A percentile compares a stretch with the other conserved stretches of the same genome.
phyloP scores from a whole-genome alignment of 2,888 invertebrate genomes.

The Eupeodes latifasciatus region DNA sequence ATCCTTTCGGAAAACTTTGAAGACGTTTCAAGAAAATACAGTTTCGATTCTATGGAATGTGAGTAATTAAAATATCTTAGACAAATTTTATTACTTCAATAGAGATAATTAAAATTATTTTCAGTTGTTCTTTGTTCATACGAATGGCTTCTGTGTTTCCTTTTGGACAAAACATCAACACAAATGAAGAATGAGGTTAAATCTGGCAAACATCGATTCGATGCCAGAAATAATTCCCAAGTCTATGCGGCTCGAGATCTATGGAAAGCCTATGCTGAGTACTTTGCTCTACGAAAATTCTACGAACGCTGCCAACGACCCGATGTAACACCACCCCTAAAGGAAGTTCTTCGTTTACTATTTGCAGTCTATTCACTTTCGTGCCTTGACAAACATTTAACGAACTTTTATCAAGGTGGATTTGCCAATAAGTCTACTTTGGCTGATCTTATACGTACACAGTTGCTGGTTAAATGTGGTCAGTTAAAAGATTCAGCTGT shows the following conservation, averaged over 20 bases:
- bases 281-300: slow-evolving; percentile 85
- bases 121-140: slow-evolving; percentile 89
- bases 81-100: too few relatives aligned
- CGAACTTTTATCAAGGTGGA: slow-evolving; percentile 88
- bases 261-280: slow-evolving; percentile 91
- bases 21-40: slow-evolving; percentile 72
- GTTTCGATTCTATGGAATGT: slow-evolving; percentile 81
- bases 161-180: slow-evolving; percentile 89
- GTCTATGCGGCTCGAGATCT: slow-evolving; percentile 91
- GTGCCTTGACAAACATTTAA: slow-evolving; percentile 88
- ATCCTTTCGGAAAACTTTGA: slow-evolving; percentile 83
- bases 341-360: slow-evolving; percentile 85
- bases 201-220: slow-evolving; percentile 88
- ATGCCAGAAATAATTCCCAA: slow-evolving; percentile 92
- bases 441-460: slow-evolving; percentile 87
- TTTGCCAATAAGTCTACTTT: slow-evolving; percentile 85
- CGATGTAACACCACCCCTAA: slow-evolving; percentile 81
- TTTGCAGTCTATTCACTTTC: slow-evolving; percentile 86
- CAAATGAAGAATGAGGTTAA: slow-evolving; percentile 86
- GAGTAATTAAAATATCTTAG: slow-evolving; percentile 68
- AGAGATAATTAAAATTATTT: slow-evolving; percentile 78
- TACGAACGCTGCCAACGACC: slow-evolving; percentile 80
- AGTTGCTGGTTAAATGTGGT: slow-evolving; percentile 88
- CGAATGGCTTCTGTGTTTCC: slow-evolving; percentile 93
- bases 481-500: slow-evolving; percentile 91